A percentile compares a stretch with the other conserved stretches of the same genome.
Conservation (phyloP, 1,140 invertebrate genomes). For the Ostrea denselamellosa region DNA sequence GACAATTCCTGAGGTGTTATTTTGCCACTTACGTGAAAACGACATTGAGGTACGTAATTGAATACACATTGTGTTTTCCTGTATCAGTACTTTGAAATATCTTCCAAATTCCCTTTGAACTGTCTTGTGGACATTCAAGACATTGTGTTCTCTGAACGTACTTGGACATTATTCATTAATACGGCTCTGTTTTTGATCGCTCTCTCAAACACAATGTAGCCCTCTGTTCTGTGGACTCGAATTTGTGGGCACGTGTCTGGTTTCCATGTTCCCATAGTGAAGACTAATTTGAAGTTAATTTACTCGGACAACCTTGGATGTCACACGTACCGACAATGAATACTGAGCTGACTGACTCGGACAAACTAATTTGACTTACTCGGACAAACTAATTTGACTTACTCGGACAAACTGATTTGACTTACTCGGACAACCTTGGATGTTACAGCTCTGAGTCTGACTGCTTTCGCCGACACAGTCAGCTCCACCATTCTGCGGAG, state of each 20-base stretch:
- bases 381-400: conserved; percentile 28
- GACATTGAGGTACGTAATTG: too few relatives aligned
- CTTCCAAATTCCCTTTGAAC: too few relatives aligned
- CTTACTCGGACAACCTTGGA: conserved; percentile 50
- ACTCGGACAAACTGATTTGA: neutral
- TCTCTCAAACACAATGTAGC: conserved; percentile 86
- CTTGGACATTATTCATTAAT: neutral
- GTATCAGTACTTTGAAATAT: too few relatives aligned
- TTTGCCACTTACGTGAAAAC: conserved; percentile 50
- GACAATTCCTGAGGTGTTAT: conserved; percentile 47
- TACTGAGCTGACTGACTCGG: neutral
- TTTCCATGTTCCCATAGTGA: conserved; percentile 78
- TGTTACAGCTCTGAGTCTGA: conserved; percentile 39
- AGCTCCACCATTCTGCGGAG: conserved; percentile 48
- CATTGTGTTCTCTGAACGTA: too few relatives aligned
- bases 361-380: conserved; percentile 17
- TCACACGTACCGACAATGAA: too few relatives aligned
- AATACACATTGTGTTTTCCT: too few relatives aligned
- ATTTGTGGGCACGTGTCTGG: conserved; percentile 85
- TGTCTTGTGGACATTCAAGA: too few relatives aligned
- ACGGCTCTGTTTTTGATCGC: neutral
- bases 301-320: too few relatives aligned
- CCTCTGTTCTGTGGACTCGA: conserved; percentile 93
- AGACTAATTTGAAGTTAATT: too few relatives aligned
- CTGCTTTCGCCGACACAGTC: conserved; percentile 47